phyloP scores from a whole-genome alignment of 2,797 vertebrate species.

The Percopsis omiscomaycus region DNA sequence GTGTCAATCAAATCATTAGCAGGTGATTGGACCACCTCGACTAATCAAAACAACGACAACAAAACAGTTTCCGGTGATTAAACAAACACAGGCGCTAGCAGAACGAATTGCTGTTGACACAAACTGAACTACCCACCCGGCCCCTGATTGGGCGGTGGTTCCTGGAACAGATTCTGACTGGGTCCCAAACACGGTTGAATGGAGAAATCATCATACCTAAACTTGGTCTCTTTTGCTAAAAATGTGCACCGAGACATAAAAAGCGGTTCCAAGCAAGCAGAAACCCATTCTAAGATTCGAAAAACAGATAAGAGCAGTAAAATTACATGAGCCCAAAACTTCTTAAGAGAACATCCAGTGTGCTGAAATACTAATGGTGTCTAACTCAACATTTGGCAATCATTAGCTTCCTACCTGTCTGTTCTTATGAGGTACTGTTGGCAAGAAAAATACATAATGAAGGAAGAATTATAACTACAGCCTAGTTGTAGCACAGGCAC shows the following conservation, averaged over 20 bases:
- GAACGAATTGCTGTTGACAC: too few species aligned
- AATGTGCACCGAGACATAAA: background rate
- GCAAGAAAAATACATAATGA: background rate
- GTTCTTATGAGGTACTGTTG: background rate
- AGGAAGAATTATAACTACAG: background rate
- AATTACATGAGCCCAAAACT: slow-evolving; percentile 5
- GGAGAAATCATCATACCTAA: background rate
- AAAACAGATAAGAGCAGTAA: background rate
- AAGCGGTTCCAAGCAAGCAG: background rate
- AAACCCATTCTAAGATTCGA: background rate
- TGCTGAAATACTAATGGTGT: background rate
- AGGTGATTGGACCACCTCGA: too few species aligned
- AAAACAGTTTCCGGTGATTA: too few species aligned
- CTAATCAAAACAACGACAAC: too few species aligned
- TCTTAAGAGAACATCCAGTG: background rate
- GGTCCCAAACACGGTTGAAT: too few species aligned
- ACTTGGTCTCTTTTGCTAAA: background rate
- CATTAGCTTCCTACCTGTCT: too few species aligned
- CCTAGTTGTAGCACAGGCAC: background rate
- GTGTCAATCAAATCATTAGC: too few species aligned
- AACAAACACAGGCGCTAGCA: too few species aligned
- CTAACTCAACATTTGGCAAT: too few species aligned
- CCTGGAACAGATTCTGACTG: too few species aligned
- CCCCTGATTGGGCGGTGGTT: too few species aligned
- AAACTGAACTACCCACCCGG: too few species aligned